Percentiles rank a stretch among this genome's conserved stretches.
These are phyloP conservation scores for Keiferia lycopersicella DNA, from an alignment of 2,888 invertebrate genomes.

Conservation along the genomic window DNA sequence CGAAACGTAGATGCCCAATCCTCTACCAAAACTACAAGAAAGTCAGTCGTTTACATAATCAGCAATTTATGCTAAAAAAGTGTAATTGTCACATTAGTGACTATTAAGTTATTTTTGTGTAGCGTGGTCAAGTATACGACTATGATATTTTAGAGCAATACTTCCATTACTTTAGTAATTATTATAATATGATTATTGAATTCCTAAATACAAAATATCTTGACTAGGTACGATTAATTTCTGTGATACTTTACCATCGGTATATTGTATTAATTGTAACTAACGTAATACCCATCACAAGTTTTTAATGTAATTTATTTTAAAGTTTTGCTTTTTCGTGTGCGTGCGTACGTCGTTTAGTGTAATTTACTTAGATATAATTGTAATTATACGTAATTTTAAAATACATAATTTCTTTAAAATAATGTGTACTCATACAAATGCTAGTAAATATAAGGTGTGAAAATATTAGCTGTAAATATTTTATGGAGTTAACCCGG, in stretches of 20 bases:
- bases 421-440: conserved; percentile 31
- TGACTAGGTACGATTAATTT: conserved; percentile 79
- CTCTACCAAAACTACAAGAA: too few relatives aligned
- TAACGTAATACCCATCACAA: conserved; percentile 35
- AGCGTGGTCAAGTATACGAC: conserved; percentile 38
- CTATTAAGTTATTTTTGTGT: conserved; percentile 51
- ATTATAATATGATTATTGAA: conserved; percentile 48
- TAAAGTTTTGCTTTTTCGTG: conserved; percentile 29
- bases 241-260: conserved; percentile 80
- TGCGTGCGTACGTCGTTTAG: conserved; percentile 24
- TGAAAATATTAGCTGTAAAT: too few relatives aligned
- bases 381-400: conserved; percentile 23
- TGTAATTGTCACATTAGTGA: too few relatives aligned
- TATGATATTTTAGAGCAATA: conserved; percentile 58
- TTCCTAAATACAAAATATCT: conserved; percentile 56
- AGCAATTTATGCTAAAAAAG: too few relatives aligned
- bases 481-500: too few relatives aligned
- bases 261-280: conserved; percentile 60
- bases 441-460: conserved; percentile 32
- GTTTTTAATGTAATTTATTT: conserved; percentile 32
- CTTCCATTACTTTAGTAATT: conserved; percentile 48
- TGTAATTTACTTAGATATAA: conserved; percentile 32
- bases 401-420: conserved; percentile 20
- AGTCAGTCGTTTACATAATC: too few relatives aligned
- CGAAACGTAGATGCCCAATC: too few relatives aligned